Base-by-base conservation (phyloP, 2,113 vertebrate species). In the Echinops telfairi region DNA sequence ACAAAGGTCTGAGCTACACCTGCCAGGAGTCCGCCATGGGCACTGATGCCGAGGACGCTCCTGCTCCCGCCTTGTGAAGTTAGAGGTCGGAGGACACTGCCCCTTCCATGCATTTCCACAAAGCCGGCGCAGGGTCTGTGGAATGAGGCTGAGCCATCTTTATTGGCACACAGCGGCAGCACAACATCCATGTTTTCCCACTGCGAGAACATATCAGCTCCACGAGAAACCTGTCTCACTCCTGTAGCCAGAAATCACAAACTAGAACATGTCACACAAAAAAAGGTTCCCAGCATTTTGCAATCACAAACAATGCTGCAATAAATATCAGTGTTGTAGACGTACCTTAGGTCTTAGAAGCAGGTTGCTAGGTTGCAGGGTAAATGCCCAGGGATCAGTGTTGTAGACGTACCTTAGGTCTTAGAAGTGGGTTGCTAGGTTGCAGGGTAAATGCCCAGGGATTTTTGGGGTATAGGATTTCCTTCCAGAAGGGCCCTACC, bases 201-300 rank as follows among this genome's bases (percentile, higher is more conserved):
- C 40, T 1, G 22, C 16, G 77, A 86, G 79, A 66, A 78, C 62
- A 47, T 16, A 38, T 33, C 78, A 83, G 57, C 78, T 91, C 76
- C 38, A 15, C 4, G 33, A 83, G 40, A 23, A 22, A 83, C 33
- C 82, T 43, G 33, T 66, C 70, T 79, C 29, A 23, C 3, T 60
- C 81, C 36, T 19, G 4, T 31, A 86, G n/a, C 76, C 29, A 89
- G 60, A 78, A 79, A 73, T 57, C 23, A 76, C 66, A 57, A n/a
- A 31, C 40, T 83, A 84, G 90, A 95, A 78, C 38, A 82, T 36
- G 77, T 53, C 47, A 53, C n/a, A 47, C 5, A 73, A 87, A 83
- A 83, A 27, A 9, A 47, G 25, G 38, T 47, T 85, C 27, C 62
- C 81, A 73, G 36, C 40, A 73, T 79, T 93, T 66, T 90, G 75